Base-by-base conservation (phyloP, 2,113 vertebrate genomes). In the Pontoporia blainvillei region DNA sequence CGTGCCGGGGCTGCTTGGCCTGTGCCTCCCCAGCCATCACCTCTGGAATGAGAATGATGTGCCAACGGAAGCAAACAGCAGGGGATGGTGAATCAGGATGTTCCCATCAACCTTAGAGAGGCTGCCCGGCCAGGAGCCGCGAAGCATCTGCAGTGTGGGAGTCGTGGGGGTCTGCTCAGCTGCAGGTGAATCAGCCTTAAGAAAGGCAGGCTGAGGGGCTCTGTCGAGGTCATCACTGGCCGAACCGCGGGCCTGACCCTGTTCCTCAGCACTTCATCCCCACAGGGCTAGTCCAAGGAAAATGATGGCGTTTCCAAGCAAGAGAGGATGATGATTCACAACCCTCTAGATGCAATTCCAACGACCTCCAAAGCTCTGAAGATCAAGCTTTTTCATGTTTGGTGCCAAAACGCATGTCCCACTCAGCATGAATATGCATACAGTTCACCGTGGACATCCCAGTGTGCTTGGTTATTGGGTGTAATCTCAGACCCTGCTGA, bases 401-500 rank as follows among this genome's bases (percentile, higher is more conserved):
- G n/a, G 18, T 49, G 66, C 44, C 78, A 13, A 64, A 89, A 36
- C 41, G 20, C 44, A 4, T 1, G 39, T n/a, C 67, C 31, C 66
- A 25, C 0, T 62, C 66, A 29, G 31, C 13, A 1, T 27, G 66
- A 31, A 61, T 3, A 29, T 2, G n/a, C 14, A 17, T 4, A 11
- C 10, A 2, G 39, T 52, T 54, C 31, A 6, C 10, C 7, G 41
- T 20, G 39, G 84, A 64, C 61, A 52, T 20, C 6, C 15, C 2
- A 6, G 5, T 27, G 17, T 57, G 82, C 25, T 21, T 71, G 27
- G 20, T n/a, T 25, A 46, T 2, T 1, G 52, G 59, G 59, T 86
- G 49, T 39, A 31, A 27, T 59, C 67, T 39, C 31, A 14, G 78
- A 62, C 20, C 12, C 52, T 9, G 41, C 59, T 4, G 6, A 36